These are phyloP conservation scores for Eurosta solidaginis DNA, from an alignment of 1,140 invertebrate species.

Conservation along the genomic window DNA sequence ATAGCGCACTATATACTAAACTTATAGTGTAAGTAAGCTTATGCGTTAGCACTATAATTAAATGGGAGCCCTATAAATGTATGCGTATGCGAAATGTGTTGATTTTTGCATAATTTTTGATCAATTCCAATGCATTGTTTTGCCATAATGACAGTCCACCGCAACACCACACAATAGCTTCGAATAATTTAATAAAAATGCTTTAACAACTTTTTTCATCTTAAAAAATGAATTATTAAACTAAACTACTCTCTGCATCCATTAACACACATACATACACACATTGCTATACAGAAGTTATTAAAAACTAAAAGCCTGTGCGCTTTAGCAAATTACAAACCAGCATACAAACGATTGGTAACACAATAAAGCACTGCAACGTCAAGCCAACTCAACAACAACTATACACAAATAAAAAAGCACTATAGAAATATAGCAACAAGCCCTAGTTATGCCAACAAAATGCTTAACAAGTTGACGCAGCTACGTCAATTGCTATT, in stretches of 20 bases:
- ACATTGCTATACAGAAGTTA: too few relatives aligned
- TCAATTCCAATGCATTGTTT: too few relatives aligned
- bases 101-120: too few relatives aligned
- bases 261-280: too few relatives aligned
- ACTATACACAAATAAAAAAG: not conserved
- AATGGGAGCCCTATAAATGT: not conserved
- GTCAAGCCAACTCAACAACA: not conserved
- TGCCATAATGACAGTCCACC: too few relatives aligned
- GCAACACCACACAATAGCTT: too few relatives aligned
- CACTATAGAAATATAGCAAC: not conserved
- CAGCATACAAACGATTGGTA: not conserved
- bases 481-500: not conserved
- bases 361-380: not conserved
- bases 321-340: not conserved
- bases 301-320: not conserved
- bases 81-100: not conserved
- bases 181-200: too few relatives aligned
- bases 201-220: too few relatives aligned
- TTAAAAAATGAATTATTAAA: too few relatives aligned
- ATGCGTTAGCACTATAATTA: not conserved
- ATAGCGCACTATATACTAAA: too few relatives aligned
- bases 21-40: too few relatives aligned
- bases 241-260: too few relatives aligned
- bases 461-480: not conserved
- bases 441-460: not conserved